Percentiles rank a stretch among this genome's conserved stretches.
phyloP scores from a whole-genome alignment of 2,888 invertebrate genomes.

The Sialis fuliginosa region DNA sequence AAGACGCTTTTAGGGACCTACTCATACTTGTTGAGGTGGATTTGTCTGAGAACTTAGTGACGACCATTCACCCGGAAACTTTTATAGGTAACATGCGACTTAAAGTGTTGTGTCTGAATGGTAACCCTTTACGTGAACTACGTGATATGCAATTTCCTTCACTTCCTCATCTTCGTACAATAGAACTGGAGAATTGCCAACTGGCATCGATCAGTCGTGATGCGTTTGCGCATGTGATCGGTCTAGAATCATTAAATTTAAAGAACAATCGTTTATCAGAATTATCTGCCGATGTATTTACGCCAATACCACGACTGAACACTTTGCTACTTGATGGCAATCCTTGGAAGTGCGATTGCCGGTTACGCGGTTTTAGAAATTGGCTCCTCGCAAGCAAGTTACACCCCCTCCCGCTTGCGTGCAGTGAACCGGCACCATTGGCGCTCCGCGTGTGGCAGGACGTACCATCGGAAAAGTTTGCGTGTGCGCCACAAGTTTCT shows the following conservation, averaged over 20 bases:
- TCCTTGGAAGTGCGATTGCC: constrained; percentile 83
- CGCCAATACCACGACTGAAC: constrained; percentile 60
- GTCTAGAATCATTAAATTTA: constrained; percentile 59
- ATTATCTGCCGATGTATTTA: constrained; percentile 44
- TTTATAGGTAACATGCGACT: constrained; percentile 73
- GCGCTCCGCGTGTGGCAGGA: constrained; percentile 60
- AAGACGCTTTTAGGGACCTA: constrained; percentile 72
- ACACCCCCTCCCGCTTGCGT: constrained; percentile 54
- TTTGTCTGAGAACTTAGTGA: constrained; percentile 65
- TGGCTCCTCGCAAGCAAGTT: constrained; percentile 70
- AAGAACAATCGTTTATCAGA: constrained; percentile 63
- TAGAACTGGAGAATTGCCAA: constrained; percentile 67
- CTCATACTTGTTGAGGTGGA: constrained; percentile 76
- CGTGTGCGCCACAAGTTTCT: constrained; percentile 58
- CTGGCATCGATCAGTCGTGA: constrained; percentile 55
- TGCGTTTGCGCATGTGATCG: constrained; percentile 57
- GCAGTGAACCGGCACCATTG: constrained; percentile 51
- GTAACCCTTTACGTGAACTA: constrained; percentile 61
- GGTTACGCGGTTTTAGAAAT: constrained; percentile 61
- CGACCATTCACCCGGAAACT: constrained; percentile 55
- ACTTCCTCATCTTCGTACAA: constrained; percentile 59
- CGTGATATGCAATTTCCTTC: constrained; percentile 64
- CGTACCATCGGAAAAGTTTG: constrained; percentile 57
- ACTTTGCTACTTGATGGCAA: constrained; percentile 68
- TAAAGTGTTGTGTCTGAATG: constrained; percentile 57